Evolutionary conservation across 2,797 vertebrate species (phyloP), one percentile per base, ranked within the genome.

Genomic region (Hyperoplus immaculatus): DNA sequence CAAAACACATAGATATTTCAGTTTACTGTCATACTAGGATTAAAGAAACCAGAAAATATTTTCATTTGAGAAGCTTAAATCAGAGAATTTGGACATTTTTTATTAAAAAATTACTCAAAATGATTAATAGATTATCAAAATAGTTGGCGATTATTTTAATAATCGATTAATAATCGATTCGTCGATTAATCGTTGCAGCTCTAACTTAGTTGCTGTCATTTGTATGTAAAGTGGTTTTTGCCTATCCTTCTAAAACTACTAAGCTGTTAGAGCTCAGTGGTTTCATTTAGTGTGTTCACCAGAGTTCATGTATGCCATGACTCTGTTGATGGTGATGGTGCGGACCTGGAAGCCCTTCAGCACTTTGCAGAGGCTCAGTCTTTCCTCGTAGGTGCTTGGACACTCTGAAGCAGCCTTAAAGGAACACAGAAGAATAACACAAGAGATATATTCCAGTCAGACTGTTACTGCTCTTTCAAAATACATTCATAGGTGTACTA

Each of bases 311-410:
- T 94, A 90, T 8, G 77, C 56, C 0, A 95, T 65, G 78, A 67
- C 89, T 69, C 95, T 88, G 85, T 88, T 95, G 83, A 95, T 93
- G 5, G 93, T 96, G 69, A 95, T 80, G 49, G 79, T 74, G 45
- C 94, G 93, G 73, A 93, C 55, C 1, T 88, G 78, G 83, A 96
- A 95, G 57, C 95, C 94, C 76, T 86, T 92, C 63, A 96, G 75
- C 41, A 87, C 86, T 86, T 95, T 95, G 79, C 94, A 95, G 41
- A 95, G 90, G 5, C 41, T 79, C 70, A 94, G 81, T 50, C 94
- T 87, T 45, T 93, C 75, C 1, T 89, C 68, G 14, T 74, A 95
- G 59, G 69, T 82, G 71, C 69, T 89, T 0, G 0, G 4, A 29
- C 1, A 36, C 1, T 53, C 54, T 8, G 2, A 21, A 55, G 77